These are phyloP conservation scores for Neosilurus hyrtlii DNA, from an alignment of 2,797 vertebrate species.

Conservation along the genomic window DNA sequence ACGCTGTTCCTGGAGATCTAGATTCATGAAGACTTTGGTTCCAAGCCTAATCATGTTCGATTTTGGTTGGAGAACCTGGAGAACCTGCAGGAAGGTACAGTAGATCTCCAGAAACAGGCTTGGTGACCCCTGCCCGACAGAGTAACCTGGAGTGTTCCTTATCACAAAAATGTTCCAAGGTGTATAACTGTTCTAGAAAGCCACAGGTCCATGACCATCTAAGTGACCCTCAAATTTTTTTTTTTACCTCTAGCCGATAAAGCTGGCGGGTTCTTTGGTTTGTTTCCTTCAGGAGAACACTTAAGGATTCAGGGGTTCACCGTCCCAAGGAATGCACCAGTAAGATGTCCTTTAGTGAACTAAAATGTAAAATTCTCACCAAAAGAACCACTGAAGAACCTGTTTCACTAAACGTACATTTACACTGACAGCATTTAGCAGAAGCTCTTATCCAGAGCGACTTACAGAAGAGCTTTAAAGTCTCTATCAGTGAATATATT, in stretches of 20 bases:
- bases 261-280: background rate
- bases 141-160: background rate
- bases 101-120: too few relatives aligned
- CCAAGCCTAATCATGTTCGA: too few relatives aligned
- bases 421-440: too few relatives aligned
- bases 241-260: background rate
- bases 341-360: background rate
- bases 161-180: background rate
- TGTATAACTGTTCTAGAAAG: background rate
- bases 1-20: too few relatives aligned
- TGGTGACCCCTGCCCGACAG: background rate
- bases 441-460: too few relatives aligned
- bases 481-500: too few relatives aligned
- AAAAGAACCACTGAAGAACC: background rate
- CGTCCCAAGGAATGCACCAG: background rate
- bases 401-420: background rate
- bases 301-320: background rate
- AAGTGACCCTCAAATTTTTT: background rate
- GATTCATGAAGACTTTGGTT: too few relatives aligned
- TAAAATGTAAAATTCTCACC: background rate
- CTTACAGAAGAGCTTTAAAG: too few relatives aligned
- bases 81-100: too few relatives aligned
- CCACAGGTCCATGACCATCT: background rate
- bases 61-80: too few relatives aligned
- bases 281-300: background rate